Percentiles rank a stretch among this genome's conserved stretches.
Conservation (phyloP, 2,113 vertebrate genomes). For the Plecotus auritus region DNA sequence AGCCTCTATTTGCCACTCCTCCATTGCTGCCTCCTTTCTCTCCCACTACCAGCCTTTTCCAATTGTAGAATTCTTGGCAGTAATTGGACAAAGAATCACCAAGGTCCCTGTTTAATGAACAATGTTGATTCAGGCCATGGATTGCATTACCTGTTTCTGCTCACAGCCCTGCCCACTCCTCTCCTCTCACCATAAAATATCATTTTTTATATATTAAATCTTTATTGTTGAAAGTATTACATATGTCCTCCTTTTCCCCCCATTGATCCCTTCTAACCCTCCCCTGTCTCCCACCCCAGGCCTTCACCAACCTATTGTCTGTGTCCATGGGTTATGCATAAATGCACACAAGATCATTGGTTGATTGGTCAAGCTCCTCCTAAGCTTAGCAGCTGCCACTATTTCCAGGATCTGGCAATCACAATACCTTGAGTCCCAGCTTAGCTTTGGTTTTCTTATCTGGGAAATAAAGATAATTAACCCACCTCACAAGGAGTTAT, state of each 20-base stretch:
- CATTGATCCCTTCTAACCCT: no score
- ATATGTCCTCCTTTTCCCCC: no score
- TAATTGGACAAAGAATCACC: not conserved
- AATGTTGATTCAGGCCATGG: not conserved
- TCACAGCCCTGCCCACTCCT: not conserved
- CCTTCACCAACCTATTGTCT: no score
- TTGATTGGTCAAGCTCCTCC: not conserved
- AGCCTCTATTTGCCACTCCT: not conserved
- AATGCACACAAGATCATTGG: no score
- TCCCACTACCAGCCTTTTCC: not conserved
- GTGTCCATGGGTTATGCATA: no score
- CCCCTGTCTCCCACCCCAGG: no score
- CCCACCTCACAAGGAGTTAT: not conserved
- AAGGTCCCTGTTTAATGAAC: not conserved
- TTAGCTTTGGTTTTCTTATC: not conserved
- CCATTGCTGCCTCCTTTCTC: not conserved
- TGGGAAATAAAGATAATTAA: not conserved
- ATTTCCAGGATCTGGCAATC: not conserved
- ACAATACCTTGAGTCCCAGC: not conserved
- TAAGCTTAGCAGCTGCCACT: not conserved
- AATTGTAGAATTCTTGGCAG: not conserved
- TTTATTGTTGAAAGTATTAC: no score
- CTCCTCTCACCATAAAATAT: not conserved
- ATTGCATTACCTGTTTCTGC: not conserved
- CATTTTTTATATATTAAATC: not conserved